Conservation (phyloP, 2,797 vertebrate species). For the Petrocephalus schoutedeni region DNA sequence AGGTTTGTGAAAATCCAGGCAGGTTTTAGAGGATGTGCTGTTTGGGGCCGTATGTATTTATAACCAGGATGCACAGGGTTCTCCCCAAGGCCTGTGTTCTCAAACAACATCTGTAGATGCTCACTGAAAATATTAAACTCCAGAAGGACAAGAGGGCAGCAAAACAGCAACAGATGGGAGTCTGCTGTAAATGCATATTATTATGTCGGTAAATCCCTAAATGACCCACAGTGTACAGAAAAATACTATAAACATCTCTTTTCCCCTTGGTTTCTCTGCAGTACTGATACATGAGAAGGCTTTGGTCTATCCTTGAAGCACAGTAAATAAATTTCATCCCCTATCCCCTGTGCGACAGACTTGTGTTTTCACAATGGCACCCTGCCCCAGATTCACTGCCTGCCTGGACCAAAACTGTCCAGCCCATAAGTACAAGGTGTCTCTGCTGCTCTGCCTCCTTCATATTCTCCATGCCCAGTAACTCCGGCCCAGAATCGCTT, state of each 20-base stretch:
- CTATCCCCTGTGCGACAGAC: neutral
- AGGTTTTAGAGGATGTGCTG: neutral
- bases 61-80: neutral
- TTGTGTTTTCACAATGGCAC: neutral
- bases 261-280: neutral
- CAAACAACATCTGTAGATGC: neutral
- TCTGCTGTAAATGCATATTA: conserved; percentile 9
- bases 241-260: neutral
- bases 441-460: neutral
- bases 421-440: neutral
- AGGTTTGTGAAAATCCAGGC: neutral
- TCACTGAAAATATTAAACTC: neutral
- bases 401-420: neutral
- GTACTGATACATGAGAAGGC: neutral
- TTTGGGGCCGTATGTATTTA: neutral
- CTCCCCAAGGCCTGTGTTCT: neutral
- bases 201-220: conserved; percentile 2
- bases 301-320: neutral
- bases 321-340: neutral
- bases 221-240: neutral
- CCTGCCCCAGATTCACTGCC: neutral
- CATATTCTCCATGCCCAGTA: neutral
- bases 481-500: neutral
- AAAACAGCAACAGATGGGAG: neutral
- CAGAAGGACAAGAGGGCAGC: conserved; percentile 9